phyloP scores from a whole-genome alignment of 2,113 vertebrate genomes.

The Eulemur macaco region DNA sequence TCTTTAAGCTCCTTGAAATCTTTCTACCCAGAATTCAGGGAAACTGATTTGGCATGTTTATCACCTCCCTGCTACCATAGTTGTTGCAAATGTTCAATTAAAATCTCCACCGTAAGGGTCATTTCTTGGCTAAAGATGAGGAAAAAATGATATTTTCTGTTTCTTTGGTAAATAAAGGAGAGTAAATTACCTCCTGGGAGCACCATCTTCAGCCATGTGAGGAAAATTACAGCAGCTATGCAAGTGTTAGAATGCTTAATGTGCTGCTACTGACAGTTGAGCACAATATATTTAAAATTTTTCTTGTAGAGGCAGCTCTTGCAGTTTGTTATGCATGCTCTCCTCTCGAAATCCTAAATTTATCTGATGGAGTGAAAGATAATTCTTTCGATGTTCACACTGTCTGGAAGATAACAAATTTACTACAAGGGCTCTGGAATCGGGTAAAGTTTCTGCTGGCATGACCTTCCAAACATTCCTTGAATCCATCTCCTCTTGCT shows the following conservation, averaged over 20 bases:
- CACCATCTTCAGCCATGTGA: background rate
- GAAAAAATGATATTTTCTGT: constrained; percentile 25
- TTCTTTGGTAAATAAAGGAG: constrained; percentile 47
- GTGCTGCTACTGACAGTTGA: background rate
- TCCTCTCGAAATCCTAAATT: constrained; percentile 13
- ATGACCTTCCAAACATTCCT: background rate
- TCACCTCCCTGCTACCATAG: background rate
- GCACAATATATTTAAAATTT: constrained; percentile 20
- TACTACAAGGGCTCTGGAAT: background rate
- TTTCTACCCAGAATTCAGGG: background rate
- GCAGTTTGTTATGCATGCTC: background rate
- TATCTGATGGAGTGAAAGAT: constrained; percentile 27
- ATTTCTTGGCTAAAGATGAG: constrained; percentile 44
- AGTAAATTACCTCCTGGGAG: constrained; percentile 36
- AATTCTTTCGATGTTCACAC: constrained; percentile 5
- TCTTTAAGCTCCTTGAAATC: background rate
- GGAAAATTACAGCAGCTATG: constrained; percentile 28
- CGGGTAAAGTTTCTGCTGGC: background rate
- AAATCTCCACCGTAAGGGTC: constrained; percentile 1
- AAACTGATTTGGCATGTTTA: background rate
- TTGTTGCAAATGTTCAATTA: constrained; percentile 15
- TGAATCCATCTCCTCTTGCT: background rate
- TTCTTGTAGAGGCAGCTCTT: constrained; percentile 1
- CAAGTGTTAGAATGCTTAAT: background rate
- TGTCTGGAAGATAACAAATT: background rate